Percentiles rank a stretch among this genome's conserved stretches.
These are phyloP conservation scores for Podabrus alpinus DNA, from an alignment of 2,888 invertebrate species.

Conservation along the genomic window DNA sequence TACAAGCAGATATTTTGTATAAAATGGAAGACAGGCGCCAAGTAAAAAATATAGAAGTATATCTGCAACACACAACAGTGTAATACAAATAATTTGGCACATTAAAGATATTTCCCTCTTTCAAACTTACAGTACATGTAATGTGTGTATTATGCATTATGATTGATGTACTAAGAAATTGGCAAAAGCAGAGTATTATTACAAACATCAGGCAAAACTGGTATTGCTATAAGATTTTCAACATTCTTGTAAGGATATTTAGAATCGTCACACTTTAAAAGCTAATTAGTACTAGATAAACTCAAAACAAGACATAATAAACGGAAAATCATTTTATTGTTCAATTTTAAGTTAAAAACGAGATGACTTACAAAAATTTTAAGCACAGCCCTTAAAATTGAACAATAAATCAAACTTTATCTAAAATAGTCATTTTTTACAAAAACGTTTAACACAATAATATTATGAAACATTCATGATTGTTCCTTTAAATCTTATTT, in stretches of 20 bases:
- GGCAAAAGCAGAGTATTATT: constrained; percentile 49
- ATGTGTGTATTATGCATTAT: background rate
- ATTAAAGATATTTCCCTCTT: constrained; percentile 31
- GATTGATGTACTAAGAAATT: constrained; percentile 32
- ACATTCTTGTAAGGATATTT: constrained; percentile 34
- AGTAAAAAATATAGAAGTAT: constrained; percentile 24
- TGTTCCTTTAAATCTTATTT: constrained; percentile 43
- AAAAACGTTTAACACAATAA: constrained; percentile 27
- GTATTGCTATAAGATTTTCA: constrained; percentile 51
- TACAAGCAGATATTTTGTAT: constrained; percentile 29
- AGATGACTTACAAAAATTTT: background rate
- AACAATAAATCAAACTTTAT: constrained; percentile 26
- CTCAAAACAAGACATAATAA: constrained; percentile 7
- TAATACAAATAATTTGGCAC: constrained; percentile 38
- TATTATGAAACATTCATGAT: constrained; percentile 45
- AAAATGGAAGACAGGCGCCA: constrained; percentile 53
- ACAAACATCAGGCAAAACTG: constrained; percentile 51
- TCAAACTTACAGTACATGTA: constrained; percentile 19
- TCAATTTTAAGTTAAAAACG: constrained; percentile 28
- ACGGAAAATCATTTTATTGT: constrained; percentile 16
- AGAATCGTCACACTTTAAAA: constrained; percentile 42
- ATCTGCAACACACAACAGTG: constrained; percentile 37
- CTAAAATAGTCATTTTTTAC: constrained; percentile 31
- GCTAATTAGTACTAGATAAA: constrained; percentile 20
- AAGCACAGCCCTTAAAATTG: constrained; percentile 30